Conservation (phyloP, 1,140 invertebrate species). For the Cataglyphis hispanica region DNA sequence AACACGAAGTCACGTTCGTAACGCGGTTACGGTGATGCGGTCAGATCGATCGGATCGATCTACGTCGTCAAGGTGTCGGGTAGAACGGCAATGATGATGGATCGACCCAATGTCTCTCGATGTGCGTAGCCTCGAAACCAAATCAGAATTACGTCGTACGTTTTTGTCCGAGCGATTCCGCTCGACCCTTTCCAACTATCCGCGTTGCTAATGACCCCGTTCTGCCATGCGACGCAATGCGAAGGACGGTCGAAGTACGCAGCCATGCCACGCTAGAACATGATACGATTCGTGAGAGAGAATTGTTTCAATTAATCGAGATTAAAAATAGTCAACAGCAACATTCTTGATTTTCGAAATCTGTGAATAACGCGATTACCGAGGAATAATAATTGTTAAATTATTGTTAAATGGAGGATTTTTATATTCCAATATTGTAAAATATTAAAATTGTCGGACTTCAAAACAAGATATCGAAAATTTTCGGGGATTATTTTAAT, state of each 20-base stretch:
- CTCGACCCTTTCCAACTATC: constrained; percentile 63
- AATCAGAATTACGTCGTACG: constrained; percentile 37
- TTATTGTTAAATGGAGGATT: background rate
- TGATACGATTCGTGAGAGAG: background rate
- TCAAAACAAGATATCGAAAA: background rate
- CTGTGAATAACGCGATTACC: background rate
- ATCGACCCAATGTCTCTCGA: constrained; percentile 21
- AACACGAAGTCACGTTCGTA: background rate
- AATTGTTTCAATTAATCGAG: background rate
- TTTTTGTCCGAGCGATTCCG: constrained; percentile 55
- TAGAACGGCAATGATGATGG: constrained; percentile 21
- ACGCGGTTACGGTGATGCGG: background rate
- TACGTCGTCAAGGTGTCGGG: background rate
- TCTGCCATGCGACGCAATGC: constrained; percentile 62
- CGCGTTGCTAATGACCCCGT: constrained; percentile 72
- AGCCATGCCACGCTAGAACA: constrained; percentile 57
- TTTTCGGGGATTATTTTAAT: background rate
- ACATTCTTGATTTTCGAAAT: background rate
- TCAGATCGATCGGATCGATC: background rate
- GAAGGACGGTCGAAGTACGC: constrained; percentile 61
- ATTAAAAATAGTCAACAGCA: background rate
- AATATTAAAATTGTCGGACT: background rate
- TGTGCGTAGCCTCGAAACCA: background rate
- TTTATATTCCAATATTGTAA: background rate
- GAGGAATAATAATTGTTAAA: too few species aligned